Conservation (phyloP, 2,797 vertebrate species). For the Scolopax bukidnonensis region DNA sequence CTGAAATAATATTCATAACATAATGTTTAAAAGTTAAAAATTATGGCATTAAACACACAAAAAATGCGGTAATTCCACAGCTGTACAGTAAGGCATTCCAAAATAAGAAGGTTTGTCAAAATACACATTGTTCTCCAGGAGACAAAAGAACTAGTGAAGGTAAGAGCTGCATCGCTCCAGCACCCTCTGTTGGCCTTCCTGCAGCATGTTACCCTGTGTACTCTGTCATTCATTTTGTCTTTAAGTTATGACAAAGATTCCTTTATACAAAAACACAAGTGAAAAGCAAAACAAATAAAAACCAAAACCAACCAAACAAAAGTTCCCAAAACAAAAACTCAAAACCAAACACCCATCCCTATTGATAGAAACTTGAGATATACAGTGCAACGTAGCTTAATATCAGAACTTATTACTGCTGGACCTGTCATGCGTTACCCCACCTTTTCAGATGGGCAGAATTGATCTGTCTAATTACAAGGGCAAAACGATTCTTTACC, state of each 20-base stretch:
- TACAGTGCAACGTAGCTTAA: neutral
- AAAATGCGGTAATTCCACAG: neutral
- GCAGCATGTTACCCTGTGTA: neutral
- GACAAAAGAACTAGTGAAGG: neutral
- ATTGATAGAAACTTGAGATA: neutral
- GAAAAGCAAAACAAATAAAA: neutral
- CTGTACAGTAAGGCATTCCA: neutral
- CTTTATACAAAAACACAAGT: neutral
- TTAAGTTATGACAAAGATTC: neutral
- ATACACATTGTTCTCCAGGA: neutral
- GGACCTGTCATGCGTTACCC: neutral
- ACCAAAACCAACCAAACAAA: neutral
- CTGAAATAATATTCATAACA: neutral
- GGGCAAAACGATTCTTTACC: neutral
- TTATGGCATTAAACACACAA: neutral
- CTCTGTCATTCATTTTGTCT: neutral
- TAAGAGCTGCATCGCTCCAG: slow-evolving; percentile 23
- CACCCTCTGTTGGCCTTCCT: slow-evolving; percentile 68
- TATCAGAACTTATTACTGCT: neutral
- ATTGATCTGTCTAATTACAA: neutral
- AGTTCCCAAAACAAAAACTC: neutral
- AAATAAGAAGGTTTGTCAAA: neutral
- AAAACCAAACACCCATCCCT: neutral
- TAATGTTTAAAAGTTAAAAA: neutral
- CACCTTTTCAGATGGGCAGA: neutral